Percentiles rank a stretch among this genome's conserved stretches.
Conservation (phyloP, 2,888 invertebrate genomes). For the Epinotia brunnichana region DNA sequence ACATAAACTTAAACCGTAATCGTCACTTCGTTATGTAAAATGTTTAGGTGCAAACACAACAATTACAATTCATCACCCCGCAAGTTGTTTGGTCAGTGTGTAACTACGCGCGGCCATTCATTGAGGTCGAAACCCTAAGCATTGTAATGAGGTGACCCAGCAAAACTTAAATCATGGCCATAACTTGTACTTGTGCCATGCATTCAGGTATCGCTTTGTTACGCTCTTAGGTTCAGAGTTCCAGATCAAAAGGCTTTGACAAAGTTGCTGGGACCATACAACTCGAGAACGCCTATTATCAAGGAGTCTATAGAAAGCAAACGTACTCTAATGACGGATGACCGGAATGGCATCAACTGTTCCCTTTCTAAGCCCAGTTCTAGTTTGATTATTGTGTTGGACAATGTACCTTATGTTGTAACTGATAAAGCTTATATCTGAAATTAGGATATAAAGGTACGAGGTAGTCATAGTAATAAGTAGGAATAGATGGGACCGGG, state of each 20-base stretch:
- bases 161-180: constrained; percentile 14
- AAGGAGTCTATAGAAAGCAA: constrained; percentile 36
- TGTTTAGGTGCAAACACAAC: not conserved
- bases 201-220: constrained; percentile 13
- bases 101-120: not conserved
- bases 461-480: constrained; percentile 9
- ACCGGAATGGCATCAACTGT: constrained; percentile 31
- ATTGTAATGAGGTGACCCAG: constrained; percentile 4
- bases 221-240: constrained; percentile 6
- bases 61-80: not conserved
- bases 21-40: not conserved
- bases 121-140: not conserved
- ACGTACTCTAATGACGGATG: constrained; percentile 44
- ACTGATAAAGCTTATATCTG: constrained; percentile 10
- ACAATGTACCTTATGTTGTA: not conserved
- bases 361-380: constrained; percentile 13
- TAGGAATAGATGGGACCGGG: constrained; percentile 21
- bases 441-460: not conserved
- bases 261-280: constrained; percentile 34
- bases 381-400: not conserved
- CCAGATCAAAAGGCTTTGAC: constrained; percentile 37
- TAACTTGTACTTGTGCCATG: not conserved
- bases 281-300: constrained; percentile 34
- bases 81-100: not conserved
- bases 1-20: too few relatives aligned